phyloP scores from a whole-genome alignment of 2,888 invertebrate genomes.

The Galeruca laticollis region DNA sequence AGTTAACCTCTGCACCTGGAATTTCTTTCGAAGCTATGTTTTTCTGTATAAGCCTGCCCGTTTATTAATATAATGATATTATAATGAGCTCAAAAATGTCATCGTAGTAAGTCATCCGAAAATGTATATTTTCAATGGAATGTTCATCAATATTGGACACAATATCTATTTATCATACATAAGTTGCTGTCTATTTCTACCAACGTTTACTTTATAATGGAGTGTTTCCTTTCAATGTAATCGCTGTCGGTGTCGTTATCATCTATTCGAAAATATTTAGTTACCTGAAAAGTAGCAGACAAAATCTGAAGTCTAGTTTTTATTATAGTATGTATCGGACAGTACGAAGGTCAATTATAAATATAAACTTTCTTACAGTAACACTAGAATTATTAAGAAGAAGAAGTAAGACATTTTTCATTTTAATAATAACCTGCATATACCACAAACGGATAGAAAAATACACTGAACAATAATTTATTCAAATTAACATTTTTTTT shows the following conservation, averaged over 20 bases:
- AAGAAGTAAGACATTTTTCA: no score
- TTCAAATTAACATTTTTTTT: no score
- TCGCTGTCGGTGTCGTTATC: slow-evolving; percentile 4
- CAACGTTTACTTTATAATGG: slow-evolving; percentile 9
- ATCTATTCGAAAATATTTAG: slow-evolving; percentile 2
- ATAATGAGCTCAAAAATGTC: slow-evolving; percentile 2
- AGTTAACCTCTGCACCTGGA: no score
- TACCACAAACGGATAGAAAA: no score
- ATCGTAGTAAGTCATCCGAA: slow-evolving; percentile 4
- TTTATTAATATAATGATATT: background rate
- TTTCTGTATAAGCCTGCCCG: no score
- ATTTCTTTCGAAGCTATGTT: no score
- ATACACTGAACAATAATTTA: no score
- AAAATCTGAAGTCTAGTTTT: background rate
- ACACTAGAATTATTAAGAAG: no score
- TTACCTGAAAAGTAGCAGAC: slow-evolving; percentile 1
- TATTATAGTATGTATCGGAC: background rate
- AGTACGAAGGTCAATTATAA: background rate
- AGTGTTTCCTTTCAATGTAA: background rate
- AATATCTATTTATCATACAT: slow-evolving; percentile 7
- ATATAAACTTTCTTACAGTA: no score
- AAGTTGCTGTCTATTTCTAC: slow-evolving; percentile 12
- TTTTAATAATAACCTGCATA: no score
- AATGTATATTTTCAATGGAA: slow-evolving; percentile 2
- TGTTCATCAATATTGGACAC: slow-evolving; percentile 5